Evolutionary conservation across 2,797 vertebrate genomes (phyloP).

Genomic region (Mormyrops boulengeri): DNA sequence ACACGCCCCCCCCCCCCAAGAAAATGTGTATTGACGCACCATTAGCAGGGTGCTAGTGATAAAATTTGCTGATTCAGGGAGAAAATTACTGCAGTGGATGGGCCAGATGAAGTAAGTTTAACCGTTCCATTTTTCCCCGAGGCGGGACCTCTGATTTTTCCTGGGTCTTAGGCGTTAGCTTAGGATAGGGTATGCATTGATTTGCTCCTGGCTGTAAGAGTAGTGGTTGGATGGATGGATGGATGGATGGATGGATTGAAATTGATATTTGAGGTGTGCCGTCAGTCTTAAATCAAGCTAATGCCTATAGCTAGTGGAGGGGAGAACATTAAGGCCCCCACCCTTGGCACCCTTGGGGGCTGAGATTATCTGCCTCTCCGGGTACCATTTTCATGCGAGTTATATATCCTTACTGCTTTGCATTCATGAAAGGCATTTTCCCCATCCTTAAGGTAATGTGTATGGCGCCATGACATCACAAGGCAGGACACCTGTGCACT

Average conservation of each 20-base stretch:
- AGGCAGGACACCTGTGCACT: background rate
- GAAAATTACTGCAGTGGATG: background rate
- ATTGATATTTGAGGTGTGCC: background rate
- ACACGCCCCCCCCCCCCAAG: background rate
- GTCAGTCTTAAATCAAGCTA: background rate
- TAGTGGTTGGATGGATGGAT: background rate
- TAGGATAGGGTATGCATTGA: background rate
- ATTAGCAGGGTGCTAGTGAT: background rate
- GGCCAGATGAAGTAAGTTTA: background rate
- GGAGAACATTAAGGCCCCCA: background rate
- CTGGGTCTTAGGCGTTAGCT: background rate
- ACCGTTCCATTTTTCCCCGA: background rate
- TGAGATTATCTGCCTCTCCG: background rate
- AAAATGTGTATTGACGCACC: background rate
- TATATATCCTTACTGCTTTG: background rate
- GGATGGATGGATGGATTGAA: background rate
- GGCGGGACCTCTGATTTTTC: background rate
- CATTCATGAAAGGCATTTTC: background rate
- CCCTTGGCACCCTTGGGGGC: background rate
- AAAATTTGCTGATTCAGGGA: background rate
- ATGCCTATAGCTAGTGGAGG: background rate
- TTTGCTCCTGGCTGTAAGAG: background rate
- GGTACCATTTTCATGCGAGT: background rate
- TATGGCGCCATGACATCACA: background rate
- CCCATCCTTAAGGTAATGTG: background rate